Conservation (phyloP, 2,113 vertebrate genomes). For the Phaethon lepturus region DNA sequence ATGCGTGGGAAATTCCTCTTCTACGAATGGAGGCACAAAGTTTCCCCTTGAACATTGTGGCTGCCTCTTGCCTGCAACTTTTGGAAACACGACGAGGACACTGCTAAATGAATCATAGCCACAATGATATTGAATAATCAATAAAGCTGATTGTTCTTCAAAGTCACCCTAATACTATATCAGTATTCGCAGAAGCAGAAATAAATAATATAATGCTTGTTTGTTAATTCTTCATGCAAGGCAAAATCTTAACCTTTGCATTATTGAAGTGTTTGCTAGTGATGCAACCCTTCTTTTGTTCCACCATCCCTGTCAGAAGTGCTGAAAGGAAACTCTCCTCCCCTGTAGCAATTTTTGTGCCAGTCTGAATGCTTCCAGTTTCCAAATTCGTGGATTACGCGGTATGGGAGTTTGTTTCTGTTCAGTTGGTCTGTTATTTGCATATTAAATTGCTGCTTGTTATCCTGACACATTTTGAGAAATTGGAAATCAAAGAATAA, state of each 20-base stretch:
- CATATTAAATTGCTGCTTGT: constrained; percentile 29
- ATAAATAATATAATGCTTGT: background rate
- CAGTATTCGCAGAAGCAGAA: background rate
- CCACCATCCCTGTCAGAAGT: background rate
- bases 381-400: background rate
- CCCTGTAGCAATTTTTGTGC: background rate
- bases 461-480: background rate
- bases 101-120: background rate
- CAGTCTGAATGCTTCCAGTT: constrained; percentile 5
- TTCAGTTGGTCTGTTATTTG: constrained; percentile 6
- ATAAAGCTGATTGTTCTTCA: background rate
- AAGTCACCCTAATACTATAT: background rate
- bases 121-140: background rate
- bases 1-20: background rate
- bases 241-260: background rate
- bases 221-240: background rate
- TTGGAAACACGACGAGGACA: background rate
- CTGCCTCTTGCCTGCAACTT: background rate
- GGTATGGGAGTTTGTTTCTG: background rate
- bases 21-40: background rate
- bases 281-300: background rate
- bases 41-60: background rate
- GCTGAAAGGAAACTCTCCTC: background rate
- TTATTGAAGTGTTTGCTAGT: background rate
- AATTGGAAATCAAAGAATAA: constrained; percentile 14